Base-by-base conservation (phyloP, 2,113 vertebrate species). In the Genyomyrus donnyi region DNA sequence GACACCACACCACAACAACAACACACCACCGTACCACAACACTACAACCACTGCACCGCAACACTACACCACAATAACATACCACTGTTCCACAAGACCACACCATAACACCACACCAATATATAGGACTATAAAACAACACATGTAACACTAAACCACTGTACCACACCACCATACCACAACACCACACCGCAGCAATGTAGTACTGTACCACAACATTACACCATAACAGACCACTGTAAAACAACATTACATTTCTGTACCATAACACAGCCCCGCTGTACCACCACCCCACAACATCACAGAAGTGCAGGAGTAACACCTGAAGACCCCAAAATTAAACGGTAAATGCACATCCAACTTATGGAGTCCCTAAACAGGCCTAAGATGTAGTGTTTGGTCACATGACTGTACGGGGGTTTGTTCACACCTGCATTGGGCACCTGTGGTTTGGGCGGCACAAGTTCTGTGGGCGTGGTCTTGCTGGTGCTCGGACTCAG, bases 401-500 rank as follows among this genome's bases (percentile, higher is more conserved):
- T 77, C 35, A 77, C 74, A 19, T 77, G 74, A 39, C 74, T 42
- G 31, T 35, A 77, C 31, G 70, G 70, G 4, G 70, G 10, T 77
- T 80, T 80, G 35, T 42, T 80, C 74, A 19, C 74, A 98, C 97
- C 97, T 94, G 97, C 94, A 24, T 94, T 94, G 91, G 95, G 90
- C 3, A 96, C 94, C 4, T 96, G 91, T 89, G 97, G 93, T 95
- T 97, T 97, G 15, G 97, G 96, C 2, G 96, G 95, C 11, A 92
- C 95, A 45, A 97, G 97, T 84, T 99, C 98, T 0, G 98, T 98
- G 90, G 98, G 98, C 3, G 98, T 99, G 49, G 96, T 97, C 94
- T 99, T 99, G 96, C 96, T 99, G 89, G 97, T 99, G 92, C 98
- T 98, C 27, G 98, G 98, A 92, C 98, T 99, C 92, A 99, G 94